phyloP scores from a whole-genome alignment of 2,113 vertebrate genomes.

The Anhinga anhinga region DNA sequence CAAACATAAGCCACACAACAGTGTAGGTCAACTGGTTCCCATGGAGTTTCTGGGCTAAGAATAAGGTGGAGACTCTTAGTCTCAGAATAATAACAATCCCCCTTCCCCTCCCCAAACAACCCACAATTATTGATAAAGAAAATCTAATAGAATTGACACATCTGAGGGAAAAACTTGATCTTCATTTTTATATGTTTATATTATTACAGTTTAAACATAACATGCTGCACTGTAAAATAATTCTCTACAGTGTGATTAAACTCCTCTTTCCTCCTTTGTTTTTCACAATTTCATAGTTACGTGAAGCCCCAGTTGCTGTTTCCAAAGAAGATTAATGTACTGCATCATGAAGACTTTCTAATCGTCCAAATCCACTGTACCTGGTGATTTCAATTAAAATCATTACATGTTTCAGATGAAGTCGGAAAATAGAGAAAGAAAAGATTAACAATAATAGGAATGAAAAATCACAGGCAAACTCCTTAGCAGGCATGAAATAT shows the following conservation, averaged over 20 bases:
- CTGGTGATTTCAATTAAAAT: constrained; percentile 50
- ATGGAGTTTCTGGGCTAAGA: background rate
- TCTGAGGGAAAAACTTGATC: accelerated
- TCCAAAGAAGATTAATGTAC: constrained; percentile 41
- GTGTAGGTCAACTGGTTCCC: background rate
- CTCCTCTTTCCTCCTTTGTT: background rate
- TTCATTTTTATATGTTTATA: background rate
- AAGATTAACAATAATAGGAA: background rate
- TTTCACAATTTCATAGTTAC: constrained; percentile 19
- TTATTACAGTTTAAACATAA: background rate
- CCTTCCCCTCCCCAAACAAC: too few relatives aligned
- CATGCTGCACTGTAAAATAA: background rate
- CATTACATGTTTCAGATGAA: constrained; percentile 35
- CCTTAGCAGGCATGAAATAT: background rate
- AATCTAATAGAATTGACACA: background rate
- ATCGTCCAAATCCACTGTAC: constrained; percentile 33
- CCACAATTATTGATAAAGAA: background rate
- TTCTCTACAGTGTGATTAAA: background rate
- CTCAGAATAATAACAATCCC: background rate
- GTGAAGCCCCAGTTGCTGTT: background rate
- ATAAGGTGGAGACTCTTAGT: background rate
- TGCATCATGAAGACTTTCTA: constrained; percentile 36
- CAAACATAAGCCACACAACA: background rate
- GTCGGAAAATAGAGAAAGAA: background rate
- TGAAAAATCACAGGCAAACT: background rate